A percentile compares a stretch with the other conserved stretches of the same genome.
These are phyloP conservation scores for Sesamia nonagrioides DNA, from an alignment of 1,140 invertebrate genomes.

Conservation along the genomic window DNA sequence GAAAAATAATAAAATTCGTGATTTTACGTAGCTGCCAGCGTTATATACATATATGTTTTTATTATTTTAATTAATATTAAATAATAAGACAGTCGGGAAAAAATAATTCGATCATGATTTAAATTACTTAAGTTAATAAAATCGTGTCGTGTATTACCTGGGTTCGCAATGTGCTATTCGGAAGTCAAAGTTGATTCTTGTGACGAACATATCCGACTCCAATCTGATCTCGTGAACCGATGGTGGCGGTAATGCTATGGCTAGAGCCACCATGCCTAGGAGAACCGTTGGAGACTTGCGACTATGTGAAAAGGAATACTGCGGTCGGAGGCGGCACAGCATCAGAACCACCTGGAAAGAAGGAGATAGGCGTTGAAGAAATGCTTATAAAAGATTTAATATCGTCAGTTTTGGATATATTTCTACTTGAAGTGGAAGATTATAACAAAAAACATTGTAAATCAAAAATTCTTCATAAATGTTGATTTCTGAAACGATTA, in stretches of 20 bases:
- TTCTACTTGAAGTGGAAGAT: not conserved
- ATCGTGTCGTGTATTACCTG: slow-evolving; percentile 89
- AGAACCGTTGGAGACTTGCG: slow-evolving; percentile 94
- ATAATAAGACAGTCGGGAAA: too few relatives aligned
- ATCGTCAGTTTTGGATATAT: not conserved
- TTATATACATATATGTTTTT: too few relatives aligned
- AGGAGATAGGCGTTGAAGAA: slow-evolving; percentile 50
- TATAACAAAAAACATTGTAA: not conserved
- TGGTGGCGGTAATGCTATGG: slow-evolving; percentile 97
- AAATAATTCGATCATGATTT: too few relatives aligned
- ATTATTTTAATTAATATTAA: too few relatives aligned
- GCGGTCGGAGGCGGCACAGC: slow-evolving; percentile 95
- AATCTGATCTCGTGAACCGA: slow-evolving; percentile 98
- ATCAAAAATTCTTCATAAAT: not conserved
- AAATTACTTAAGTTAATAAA: too few relatives aligned
- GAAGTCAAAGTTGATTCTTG: slow-evolving; percentile 98
- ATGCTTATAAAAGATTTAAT: not conserved
- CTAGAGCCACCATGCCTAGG: slow-evolving; percentile 97
- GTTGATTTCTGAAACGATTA: not conserved
- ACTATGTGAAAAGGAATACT: slow-evolving; percentile 96
- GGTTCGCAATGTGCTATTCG: slow-evolving; percentile 98
- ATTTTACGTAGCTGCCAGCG: too few relatives aligned
- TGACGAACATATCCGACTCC: slow-evolving; percentile 99
- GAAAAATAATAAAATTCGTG: too few relatives aligned
- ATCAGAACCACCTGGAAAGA: slow-evolving; percentile 95